Evolutionary conservation across 2,888 invertebrate genomes (phyloP).

Genomic region (Sceliomorpha sp.): DNA sequence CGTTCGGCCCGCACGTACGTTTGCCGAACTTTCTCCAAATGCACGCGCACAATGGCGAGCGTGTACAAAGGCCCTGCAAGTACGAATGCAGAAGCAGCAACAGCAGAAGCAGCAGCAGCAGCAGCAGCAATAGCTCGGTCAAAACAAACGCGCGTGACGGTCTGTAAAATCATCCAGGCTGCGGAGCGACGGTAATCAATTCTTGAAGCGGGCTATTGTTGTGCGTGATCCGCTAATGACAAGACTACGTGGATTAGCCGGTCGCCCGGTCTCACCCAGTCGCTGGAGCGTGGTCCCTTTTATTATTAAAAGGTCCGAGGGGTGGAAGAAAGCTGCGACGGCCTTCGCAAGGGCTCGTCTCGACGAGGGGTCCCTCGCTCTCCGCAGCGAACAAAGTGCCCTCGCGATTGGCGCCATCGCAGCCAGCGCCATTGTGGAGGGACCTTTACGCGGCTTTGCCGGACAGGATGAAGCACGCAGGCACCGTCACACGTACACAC

Average conservation of each 20-base stretch:
- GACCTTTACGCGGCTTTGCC: conserved; percentile 61
- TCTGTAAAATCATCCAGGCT: conserved; percentile 38
- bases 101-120: too few relatives aligned
- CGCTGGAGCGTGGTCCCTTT: conserved; percentile 46
- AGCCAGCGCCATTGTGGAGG: conserved; percentile 26
- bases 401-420: too few relatives aligned
- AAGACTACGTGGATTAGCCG: conserved; percentile 41
- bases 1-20: too few relatives aligned
- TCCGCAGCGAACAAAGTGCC: too few relatives aligned
- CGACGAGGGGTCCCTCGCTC: conserved; percentile 42
- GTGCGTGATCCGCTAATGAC: conserved; percentile 52
- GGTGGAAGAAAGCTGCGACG: conserved; percentile 22
- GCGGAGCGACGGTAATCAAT: conserved; percentile 41
- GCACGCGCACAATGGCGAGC: background rate
- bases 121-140: conserved; percentile 18
- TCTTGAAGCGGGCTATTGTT: conserved; percentile 44
- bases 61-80: conserved; percentile 4
- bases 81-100: too few relatives aligned
- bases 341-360: conserved; percentile 17
- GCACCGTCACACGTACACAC: conserved; percentile 24
- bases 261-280: conserved; percentile 9
- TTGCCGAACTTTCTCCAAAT: too few relatives aligned
- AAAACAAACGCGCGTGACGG: conserved; percentile 40
- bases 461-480: conserved; percentile 66
- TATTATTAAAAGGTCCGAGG: conserved; percentile 46